phyloP scores from a whole-genome alignment of 2,888 invertebrate genomes.

The Cantharis nigra region DNA sequence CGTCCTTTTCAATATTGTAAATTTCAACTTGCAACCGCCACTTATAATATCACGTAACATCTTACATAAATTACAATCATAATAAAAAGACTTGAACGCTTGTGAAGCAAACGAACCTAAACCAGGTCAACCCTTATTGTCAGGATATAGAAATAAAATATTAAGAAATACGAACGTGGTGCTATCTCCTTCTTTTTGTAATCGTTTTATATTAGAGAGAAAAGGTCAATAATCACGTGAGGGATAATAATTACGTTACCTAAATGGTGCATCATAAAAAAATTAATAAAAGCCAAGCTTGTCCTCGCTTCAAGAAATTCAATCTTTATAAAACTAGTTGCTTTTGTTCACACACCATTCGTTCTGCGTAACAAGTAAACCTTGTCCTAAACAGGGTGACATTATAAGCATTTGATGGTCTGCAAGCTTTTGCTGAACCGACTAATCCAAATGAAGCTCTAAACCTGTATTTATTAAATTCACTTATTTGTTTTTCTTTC shows the following conservation, averaged over 20 bases:
- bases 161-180: not conserved
- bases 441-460: not conserved
- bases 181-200: not conserved
- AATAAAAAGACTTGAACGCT: conserved; percentile 23
- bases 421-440: not conserved
- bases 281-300: conserved; percentile 23
- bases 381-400: conserved; percentile 7
- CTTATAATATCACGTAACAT: conserved; percentile 29
- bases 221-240: not conserved
- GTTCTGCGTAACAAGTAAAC: conserved; percentile 15
- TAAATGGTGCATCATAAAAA: conserved; percentile 15
- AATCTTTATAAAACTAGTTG: conserved; percentile 28
- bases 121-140: conserved; percentile 18
- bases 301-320: conserved; percentile 25
- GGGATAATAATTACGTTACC: conserved; percentile 11
- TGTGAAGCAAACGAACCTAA: conserved; percentile 21
- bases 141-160: not conserved
- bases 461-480: not conserved
- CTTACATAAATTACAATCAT: conserved; percentile 27
- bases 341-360: conserved; percentile 22
- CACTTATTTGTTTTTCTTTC: not conserved
- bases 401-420: not conserved
- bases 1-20: conserved; percentile 15
- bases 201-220: not conserved
- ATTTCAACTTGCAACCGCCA: conserved; percentile 27